phyloP scores from a whole-genome alignment of 1,140 invertebrate genomes.

The Drosophila orosa region DNA sequence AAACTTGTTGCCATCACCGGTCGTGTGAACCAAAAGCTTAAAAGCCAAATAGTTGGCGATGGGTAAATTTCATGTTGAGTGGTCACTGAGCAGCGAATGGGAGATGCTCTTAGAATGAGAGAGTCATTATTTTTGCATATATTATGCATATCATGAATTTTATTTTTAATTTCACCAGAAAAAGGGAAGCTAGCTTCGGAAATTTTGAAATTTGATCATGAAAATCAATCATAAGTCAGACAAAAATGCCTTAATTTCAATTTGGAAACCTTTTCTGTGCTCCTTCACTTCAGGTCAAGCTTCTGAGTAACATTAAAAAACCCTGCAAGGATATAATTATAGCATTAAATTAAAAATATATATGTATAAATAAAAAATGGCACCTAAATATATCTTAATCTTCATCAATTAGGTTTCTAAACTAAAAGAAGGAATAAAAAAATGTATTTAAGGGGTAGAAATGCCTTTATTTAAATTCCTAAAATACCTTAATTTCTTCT shows the following conservation, averaged over 20 bases:
- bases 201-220: neutral
- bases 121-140: too few relatives aligned
- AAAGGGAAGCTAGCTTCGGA: too few relatives aligned
- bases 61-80: constrained; percentile 41
- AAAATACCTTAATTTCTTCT: neutral
- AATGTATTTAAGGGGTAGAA: neutral
- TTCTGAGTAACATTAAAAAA: too few relatives aligned
- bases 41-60: constrained; percentile 71
- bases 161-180: too few relatives aligned
- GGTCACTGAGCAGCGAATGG: neutral
- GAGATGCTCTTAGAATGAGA: constrained; percentile 36
- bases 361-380: neutral
- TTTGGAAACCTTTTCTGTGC: too few relatives aligned
- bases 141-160: too few relatives aligned
- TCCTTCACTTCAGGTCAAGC: too few relatives aligned
- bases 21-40: constrained; percentile 77
- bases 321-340: too few relatives aligned
- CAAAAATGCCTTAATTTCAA: too few relatives aligned
- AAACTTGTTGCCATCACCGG: constrained; percentile 60
- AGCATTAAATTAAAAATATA: too few relatives aligned
- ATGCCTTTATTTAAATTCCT: too few relatives aligned
- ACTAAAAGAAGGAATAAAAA: neutral
- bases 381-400: neutral
- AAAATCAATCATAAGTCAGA: rapidly evolving
- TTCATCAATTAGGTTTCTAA: neutral